Percentiles rank a stretch among this genome's conserved stretches.
These are phyloP conservation scores for Galerucella nymphaeae DNA, from an alignment of 2,888 invertebrate species.

Conservation along the genomic window DNA sequence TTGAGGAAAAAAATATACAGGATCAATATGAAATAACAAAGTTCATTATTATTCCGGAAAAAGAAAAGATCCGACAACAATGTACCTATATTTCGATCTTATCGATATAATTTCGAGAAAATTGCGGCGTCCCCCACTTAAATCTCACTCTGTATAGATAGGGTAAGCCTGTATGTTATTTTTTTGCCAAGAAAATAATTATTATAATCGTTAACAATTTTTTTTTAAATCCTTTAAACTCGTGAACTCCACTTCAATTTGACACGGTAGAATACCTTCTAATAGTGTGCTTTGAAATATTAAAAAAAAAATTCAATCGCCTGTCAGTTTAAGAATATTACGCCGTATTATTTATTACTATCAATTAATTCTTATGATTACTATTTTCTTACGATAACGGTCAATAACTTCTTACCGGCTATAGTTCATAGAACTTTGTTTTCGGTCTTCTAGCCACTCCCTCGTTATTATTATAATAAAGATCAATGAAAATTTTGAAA, in stretches of 20 bases:
- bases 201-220: background rate
- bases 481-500: background rate
- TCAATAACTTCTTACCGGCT: background rate
- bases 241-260: background rate
- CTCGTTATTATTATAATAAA: background rate
- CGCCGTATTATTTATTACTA: background rate
- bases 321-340: slow-evolving; percentile 1
- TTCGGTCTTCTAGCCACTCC: slow-evolving; percentile 5
- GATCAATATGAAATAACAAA: no score
- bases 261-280: background rate
- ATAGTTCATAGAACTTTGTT: slow-evolving; percentile 12
- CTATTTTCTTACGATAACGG: background rate
- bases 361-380: background rate
- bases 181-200: no score
- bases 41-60: no score
- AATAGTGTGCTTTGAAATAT: background rate
- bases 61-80: no score
- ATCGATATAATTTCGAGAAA: no score
- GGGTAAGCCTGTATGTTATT: no score
- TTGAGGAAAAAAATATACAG: no score
- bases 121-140: no score
- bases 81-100: no score
- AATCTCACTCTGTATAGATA: no score
- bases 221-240: background rate
- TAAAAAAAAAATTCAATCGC: background rate